Evolutionary conservation across 2,888 invertebrate species (phyloP), one percentile per base, ranked within the genome.

Genomic region (Andrena flavipes): DNA sequence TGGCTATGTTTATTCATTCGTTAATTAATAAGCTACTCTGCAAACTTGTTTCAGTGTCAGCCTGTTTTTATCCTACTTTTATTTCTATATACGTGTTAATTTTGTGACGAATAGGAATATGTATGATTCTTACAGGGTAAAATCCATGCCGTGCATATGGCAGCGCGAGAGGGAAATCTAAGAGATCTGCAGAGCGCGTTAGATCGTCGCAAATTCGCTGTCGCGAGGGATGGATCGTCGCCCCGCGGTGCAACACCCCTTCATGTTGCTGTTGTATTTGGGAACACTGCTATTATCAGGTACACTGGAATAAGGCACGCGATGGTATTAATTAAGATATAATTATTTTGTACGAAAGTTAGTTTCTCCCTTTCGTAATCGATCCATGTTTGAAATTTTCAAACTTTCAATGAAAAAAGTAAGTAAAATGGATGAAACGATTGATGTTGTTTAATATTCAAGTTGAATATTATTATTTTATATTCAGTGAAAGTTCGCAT

Each of bases 151-250:
- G 98, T 99, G 35, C 99, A 99, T 93, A 94, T 96, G 88, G 98
- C 98, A 48, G 97, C 98, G 26, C 96, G 96, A 89, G 96, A 97
- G 88, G 99, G 99, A 4, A 97, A 97, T 91, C 95, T 99, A 85
- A 95, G 97, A 88, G 97, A 98, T 89, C 95, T 99, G 73, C 98
- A 98, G 94, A 96, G 97, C 87, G 96, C 98, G 0, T 94, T 98
- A 90, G 98, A 99, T 94, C 95, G 98, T 87, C 96, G 98, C 92
- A 98, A 98, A 95, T 97, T 99, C 92, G 98, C 98, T 0, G 96
- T 98, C 81, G 98, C 98, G 26, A 96, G 97, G 88, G 98, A 99
- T 93, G 96, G 97, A 80, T 95, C 96, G 86, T 97, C 97, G n/a
- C 96, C 97, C 0, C 96, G 97, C 89, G 97, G 98, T 2, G 96